Base-by-base conservation (phyloP, 2,888 invertebrate species). In the Nesidiocoris tenuis region DNA sequence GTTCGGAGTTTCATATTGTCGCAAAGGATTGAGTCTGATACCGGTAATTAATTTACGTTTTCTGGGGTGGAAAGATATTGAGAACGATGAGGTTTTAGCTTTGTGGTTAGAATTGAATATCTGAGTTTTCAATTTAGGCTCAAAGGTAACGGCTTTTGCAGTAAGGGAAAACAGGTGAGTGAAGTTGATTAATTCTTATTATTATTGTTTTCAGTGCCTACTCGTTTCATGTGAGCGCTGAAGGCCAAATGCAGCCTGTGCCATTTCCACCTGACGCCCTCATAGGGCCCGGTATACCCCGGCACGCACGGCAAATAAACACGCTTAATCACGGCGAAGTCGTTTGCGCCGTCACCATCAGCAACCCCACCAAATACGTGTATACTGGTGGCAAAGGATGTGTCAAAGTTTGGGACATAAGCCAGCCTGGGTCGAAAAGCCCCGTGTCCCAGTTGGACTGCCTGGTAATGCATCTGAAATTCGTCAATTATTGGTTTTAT, bases 331-430 rank as follows among this genome's bases (percentile, higher is more conserved):
- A 98, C 84, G 97, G 97, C 25, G 97, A 98, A 84, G 97, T 97
- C 75, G 97, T 97, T 23, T 97, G 97, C 85, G 97, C 97, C 55
- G 98, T 98, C 67, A 96, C 97, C 77, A 96, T 98, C 82, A 94
- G 95, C 78, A 94, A 94, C 84, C 94, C 95, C 77, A 94, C 94
- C 70, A 93, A 93, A 83, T 93, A 94, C 85, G 94, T 95, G 68
- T 97, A 96, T 86, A 97, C 97, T 1, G 97, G 96, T 64, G 96
- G 96, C 81, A 96, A 96, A 85, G 96, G 97, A 78, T 95, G 96
- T 85, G 97, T 98, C 80, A 98, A 98, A 85, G 95, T 97, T 77
- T 96, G 96, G 96, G 96, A 96, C 85, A 95, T 96, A 84, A 92
- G 92, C 84, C 94, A 94, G 83, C 92, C 94, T 24, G 91, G 90